A percentile compares a stretch with the other conserved stretches of the same genome.
phyloP scores from a whole-genome alignment of 2,888 invertebrate species.

The Zygogramma bicolorata region DNA sequence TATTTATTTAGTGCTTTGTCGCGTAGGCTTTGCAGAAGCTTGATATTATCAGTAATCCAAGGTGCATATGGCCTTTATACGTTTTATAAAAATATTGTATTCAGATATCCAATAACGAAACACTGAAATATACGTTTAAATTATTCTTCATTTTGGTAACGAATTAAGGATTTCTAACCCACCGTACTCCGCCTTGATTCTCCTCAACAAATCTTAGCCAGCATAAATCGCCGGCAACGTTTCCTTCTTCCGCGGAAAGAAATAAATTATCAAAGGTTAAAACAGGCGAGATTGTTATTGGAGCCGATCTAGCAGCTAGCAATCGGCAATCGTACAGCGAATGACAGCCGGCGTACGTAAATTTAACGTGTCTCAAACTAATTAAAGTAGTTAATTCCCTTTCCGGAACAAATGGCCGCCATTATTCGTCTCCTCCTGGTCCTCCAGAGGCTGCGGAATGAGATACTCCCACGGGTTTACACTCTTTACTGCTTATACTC shows the following conservation, averaged over 20 bases:
- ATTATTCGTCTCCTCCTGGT: constrained; percentile 63
- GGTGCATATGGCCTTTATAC: too few relatives aligned
- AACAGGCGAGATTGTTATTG: constrained; percentile 60
- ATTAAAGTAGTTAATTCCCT: constrained; percentile 68
- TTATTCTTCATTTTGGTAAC: background rate
- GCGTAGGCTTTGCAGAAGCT: too few relatives aligned
- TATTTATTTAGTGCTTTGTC: too few relatives aligned
- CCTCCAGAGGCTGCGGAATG: constrained; percentile 49
- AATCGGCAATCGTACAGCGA: constrained; percentile 61
- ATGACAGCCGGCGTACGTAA: constrained; percentile 65
- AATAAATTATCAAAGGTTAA: constrained; percentile 61
- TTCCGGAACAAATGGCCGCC: constrained; percentile 66
- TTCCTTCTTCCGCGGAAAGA: constrained; percentile 51
- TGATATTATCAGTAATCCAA: too few relatives aligned
- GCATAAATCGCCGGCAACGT: constrained; percentile 50
- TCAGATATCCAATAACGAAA: too few relatives aligned
- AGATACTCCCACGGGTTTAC: constrained; percentile 51
- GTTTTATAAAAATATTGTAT: too few relatives aligned
- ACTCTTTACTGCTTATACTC: constrained; percentile 41
- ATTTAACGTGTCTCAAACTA: constrained; percentile 68
- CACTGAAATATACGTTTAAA: too few relatives aligned
- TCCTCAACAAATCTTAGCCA: constrained; percentile 7
- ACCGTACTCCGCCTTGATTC: background rate
- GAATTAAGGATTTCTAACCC: background rate
- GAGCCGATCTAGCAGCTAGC: constrained; percentile 57